These are phyloP conservation scores for Rhodeus uyekii DNA, from an alignment of 2,797 vertebrate genomes.

Conservation along the genomic window DNA sequence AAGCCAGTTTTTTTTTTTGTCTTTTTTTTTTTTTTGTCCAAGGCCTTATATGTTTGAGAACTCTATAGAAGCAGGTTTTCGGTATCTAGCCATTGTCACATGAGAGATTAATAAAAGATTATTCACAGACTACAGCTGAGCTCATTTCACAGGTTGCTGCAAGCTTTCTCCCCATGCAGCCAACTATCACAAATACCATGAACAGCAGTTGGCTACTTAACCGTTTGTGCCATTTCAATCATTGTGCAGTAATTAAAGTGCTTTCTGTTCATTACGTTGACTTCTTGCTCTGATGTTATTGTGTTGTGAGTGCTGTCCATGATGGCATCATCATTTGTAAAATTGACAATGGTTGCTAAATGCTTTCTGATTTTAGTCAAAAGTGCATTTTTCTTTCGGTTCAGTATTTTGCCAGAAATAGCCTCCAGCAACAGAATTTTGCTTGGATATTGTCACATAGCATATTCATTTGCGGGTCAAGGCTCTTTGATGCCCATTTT, in stretches of 20 bases:
- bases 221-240: not conserved
- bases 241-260: not conserved
- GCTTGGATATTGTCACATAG: not conserved
- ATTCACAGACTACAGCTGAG: not conserved
- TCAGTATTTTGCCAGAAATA: not conserved
- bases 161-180: not conserved
- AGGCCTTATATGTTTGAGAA: not conserved
- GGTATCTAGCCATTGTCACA: not conserved
- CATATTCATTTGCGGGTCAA: not conserved
- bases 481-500: conserved; percentile 13
- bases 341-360: not conserved
- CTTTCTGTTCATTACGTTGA: not conserved
- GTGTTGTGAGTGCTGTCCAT: too few species aligned
- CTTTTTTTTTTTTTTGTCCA: not conserved
- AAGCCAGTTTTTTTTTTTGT: not conserved
- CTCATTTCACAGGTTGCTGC: not conserved
- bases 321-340: not conserved
- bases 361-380: not conserved
- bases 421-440: not conserved
- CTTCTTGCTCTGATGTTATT: not conserved
- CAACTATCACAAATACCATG: not conserved
- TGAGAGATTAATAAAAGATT: not conserved
- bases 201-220: not conserved
- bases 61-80: not conserved
- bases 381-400: not conserved